A percentile compares a stretch with the other conserved stretches of the same genome.
Conservation (phyloP, 37 sponge, comb jelly and placozoan species). For the Amphimedon queenslandica region DNA sequence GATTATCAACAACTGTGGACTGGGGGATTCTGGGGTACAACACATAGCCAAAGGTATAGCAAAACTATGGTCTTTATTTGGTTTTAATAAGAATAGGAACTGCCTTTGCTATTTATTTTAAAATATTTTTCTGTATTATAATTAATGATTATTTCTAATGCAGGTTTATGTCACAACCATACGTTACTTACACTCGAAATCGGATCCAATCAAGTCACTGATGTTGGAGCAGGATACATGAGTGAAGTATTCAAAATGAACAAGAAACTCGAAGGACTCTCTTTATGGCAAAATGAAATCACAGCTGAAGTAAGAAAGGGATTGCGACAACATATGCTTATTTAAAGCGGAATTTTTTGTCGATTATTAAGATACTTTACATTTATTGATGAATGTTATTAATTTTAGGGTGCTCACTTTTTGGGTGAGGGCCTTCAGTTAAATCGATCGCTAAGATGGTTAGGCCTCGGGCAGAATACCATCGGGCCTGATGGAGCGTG, state of each 20-base stretch:
- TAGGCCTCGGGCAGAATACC: constrained; percentile 77
- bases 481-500: constrained; percentile 79
- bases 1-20: constrained; percentile 60
- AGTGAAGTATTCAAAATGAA: constrained; percentile 57
- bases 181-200: constrained; percentile 57
- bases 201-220: constrained; percentile 73
- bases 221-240: constrained; percentile 49
- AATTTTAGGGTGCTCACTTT: constrained; percentile 54
- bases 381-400: too few species aligned
- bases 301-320: constrained; percentile 39
- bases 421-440: constrained; percentile 71
- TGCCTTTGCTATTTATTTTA: background rate
- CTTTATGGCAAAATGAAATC: constrained; percentile 83
- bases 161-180: background rate
- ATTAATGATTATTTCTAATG: too few species aligned
- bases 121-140: background rate
- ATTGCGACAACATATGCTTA: too few species aligned
- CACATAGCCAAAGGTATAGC: constrained; percentile 64
- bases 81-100: background rate
- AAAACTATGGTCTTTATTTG: background rate
- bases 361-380: too few species aligned
- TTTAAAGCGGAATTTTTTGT: too few species aligned
- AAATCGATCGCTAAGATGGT: constrained; percentile 69
- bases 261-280: constrained; percentile 72
- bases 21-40: constrained; percentile 61